Percentiles rank a stretch among this genome's conserved stretches.
phyloP scores from a whole-genome alignment of 37 sponge, comb jelly and placozoan genomes.

The Oopsacas minuta region DNA sequence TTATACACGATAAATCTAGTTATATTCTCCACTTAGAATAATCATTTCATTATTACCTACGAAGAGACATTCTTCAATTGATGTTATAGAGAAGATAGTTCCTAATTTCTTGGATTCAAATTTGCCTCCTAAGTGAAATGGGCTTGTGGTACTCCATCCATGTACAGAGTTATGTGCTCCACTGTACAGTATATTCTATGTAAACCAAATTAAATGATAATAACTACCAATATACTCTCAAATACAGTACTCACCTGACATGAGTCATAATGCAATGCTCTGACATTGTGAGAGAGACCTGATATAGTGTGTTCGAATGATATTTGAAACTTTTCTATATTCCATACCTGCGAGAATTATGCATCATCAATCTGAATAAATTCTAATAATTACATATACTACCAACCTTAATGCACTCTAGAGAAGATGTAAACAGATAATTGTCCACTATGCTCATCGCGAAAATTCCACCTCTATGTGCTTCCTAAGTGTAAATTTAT shows the following conservation, averaged over 20 bases:
- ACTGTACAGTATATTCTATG: not conserved
- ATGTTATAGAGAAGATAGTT: not conserved
- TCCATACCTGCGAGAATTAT: not conserved
- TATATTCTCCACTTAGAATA: too few relatives aligned
- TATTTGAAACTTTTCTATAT: not conserved
- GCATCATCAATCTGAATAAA: too few relatives aligned
- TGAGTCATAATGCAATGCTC: not conserved
- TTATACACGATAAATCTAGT: too few relatives aligned
- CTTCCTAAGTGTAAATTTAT: too few relatives aligned
- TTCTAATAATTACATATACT: too few relatives aligned
- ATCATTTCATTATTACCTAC: too few relatives aligned
- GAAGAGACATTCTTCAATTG: not conserved
- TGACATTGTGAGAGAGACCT: not conserved
- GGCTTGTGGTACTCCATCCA: not conserved
- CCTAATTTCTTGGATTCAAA: not conserved
- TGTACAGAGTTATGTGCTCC: constrained; percentile 15
- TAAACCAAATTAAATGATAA: not conserved
- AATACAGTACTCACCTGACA: not conserved
- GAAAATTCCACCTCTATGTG: not conserved
- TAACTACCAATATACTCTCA: not conserved
- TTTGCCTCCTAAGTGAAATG: not conserved
- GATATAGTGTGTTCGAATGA: not conserved
- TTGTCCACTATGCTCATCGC: not conserved
- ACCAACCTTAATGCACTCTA: constrained; percentile 5
- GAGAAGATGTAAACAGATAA: not conserved